Base-by-base conservation (phyloP, 2,888 invertebrate genomes). In the Epirrita christyi region DNA sequence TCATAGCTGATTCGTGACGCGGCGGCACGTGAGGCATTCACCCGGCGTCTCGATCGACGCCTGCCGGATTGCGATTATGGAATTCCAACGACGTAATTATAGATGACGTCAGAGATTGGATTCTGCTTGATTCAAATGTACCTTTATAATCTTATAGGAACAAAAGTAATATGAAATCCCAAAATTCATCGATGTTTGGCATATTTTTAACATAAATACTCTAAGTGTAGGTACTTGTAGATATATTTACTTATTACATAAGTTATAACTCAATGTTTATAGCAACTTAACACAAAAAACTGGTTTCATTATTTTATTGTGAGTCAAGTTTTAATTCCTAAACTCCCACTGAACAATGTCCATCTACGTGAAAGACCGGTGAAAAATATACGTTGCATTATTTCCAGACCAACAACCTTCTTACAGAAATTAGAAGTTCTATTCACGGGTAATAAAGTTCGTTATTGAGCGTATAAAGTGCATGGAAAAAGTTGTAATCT, bases 371-470 rank as follows among this genome's bases (percentile, higher is more conserved):
- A 64, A 66, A 54, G 55, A 49, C 53, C 60, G 49, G 47, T 58
- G 51, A 58, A 66, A 68, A 63, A 59, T 60, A 61, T 54, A 61
- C 56, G 46, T 14, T 62, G 60, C 60, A 67, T 66, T 71, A 66
- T 62, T 63, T 64, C 63, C 38, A 28, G 52, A 51, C 44, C 49
- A 15, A 11, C 14, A 27, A 21, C 9, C 27, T 13, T 27, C n/a
- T 15, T 45, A 5, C 45, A 43, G 11, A 8, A 2, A 14, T n/a
- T 8, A 41, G 28, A 4, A 10, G 46, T 51, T 56, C 63, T 75
- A 65, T 34, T 0, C 0, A 13, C 2, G 10, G 5, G 8, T 0
- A 0, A 6, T 58, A 75, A 55, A 37, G 58, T 37, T 4, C 6
- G 49, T 32, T 59, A 54, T 73, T 5, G 28, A 3, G 0, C 28